These are phyloP conservation scores for Eptatretus atami DNA, from an alignment of 2,797 vertebrate genomes.

Conservation along the genomic window DNA sequence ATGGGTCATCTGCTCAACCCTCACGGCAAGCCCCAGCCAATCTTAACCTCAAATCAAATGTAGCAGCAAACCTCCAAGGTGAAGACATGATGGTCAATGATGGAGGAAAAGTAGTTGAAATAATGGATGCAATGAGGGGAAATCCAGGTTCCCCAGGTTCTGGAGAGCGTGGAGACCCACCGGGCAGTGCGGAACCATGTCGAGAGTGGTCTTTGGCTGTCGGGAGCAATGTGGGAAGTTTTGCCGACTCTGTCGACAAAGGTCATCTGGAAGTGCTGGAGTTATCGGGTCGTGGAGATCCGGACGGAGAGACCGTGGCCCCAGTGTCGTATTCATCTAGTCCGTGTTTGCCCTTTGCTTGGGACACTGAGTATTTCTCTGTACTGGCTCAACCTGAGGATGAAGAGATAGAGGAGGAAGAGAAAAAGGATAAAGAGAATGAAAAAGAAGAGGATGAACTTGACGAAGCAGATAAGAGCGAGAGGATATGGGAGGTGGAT, in stretches of 20 bases:
- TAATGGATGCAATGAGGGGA: no score
- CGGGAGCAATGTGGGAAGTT: neutral
- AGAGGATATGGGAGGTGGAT: neutral
- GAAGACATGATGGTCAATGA: no score
- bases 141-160: neutral
- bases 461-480: neutral
- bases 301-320: neutral
- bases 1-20: no score
- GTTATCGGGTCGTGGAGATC: neutral
- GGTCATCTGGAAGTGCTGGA: neutral
- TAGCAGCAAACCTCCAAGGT: neutral
- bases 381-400: neutral
- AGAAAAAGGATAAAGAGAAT: neutral
- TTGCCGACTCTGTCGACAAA: neutral
- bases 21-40: neutral
- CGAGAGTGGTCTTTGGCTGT: neutral
- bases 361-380: neutral
- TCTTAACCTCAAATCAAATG: neutral
- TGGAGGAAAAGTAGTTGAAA: no score
- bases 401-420: neutral
- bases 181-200: neutral
- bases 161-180: neutral
- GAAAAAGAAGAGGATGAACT: neutral
- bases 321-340: no score
- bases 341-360: neutral